Evolutionary conservation across 1,140 invertebrate genomes (phyloP).

Genomic region (Scylla paramamosain): DNA sequence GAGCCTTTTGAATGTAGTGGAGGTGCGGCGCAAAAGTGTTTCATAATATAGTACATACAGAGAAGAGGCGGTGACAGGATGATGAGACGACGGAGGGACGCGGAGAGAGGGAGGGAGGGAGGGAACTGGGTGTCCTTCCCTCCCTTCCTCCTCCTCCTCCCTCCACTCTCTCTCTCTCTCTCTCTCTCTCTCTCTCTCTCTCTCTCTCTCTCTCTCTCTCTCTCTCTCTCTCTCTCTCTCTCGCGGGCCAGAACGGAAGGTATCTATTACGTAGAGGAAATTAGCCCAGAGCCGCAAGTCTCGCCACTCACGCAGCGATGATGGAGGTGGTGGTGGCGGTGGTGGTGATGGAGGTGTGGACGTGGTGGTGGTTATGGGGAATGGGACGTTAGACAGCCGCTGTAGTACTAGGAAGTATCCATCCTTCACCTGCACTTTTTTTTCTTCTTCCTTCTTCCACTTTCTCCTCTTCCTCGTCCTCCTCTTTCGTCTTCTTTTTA

Average conservation of each 20-base stretch:
- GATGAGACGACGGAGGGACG: neutral
- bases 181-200: neutral
- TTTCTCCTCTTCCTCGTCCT: too few species aligned
- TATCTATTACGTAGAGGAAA: constrained; percentile 1
- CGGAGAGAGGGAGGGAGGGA: neutral
- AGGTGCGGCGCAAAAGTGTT: too few species aligned
- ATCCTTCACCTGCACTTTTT: too few species aligned
- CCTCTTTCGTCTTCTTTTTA: too few species aligned
- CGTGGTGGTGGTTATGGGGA: neutral
- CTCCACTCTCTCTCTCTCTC: neutral
- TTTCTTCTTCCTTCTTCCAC: too few species aligned
- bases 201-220: neutral
- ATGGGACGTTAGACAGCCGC: neutral
- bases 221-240: too few species aligned
- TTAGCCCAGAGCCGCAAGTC: constrained; percentile 7
- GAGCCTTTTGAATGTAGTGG: too few species aligned
- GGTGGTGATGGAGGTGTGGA: neutral
- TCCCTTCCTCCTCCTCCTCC: neutral
- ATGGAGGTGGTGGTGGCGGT: neutral
- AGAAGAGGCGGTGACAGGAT: neutral
- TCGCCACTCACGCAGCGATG: neutral
- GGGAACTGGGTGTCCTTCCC: neutral
- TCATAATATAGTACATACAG: too few species aligned
- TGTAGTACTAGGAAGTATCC: too few species aligned
- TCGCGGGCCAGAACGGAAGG: neutral